These are phyloP conservation scores for Theristicus caerulescens DNA, from an alignment of 2,113 vertebrate genomes.

Conservation along the genomic window DNA sequence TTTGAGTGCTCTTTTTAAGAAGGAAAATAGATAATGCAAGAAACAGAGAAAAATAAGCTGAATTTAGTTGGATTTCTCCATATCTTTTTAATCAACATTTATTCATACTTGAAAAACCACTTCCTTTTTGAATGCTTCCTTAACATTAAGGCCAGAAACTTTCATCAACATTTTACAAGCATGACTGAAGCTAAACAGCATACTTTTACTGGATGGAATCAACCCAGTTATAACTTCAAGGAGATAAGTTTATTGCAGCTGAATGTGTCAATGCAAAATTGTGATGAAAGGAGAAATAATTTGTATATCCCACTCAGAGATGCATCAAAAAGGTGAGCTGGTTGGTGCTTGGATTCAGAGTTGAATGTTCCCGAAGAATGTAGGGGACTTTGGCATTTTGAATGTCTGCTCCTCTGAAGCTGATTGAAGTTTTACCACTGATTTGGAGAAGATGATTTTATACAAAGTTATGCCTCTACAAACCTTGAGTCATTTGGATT, in stretches of 20 bases:
- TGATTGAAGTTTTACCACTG: fast-evolving
- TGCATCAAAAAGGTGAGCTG: not conserved
- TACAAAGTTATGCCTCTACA: not conserved
- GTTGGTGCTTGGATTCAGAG: not conserved
- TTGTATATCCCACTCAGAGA: not conserved
- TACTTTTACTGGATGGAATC: not conserved
- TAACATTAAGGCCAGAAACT: constrained; percentile 12
- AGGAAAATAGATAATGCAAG: not conserved
- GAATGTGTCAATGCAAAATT: not conserved
- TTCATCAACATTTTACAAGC: constrained; percentile 34
- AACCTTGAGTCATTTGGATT: not conserved
- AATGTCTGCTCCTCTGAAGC: not conserved
- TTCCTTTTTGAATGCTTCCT: constrained; percentile 27
- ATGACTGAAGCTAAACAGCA: constrained; percentile 30
- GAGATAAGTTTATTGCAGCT: not conserved
- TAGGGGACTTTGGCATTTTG: not conserved
- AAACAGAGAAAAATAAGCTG: not conserved
- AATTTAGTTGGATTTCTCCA: not conserved
- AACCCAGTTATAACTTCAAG: not conserved
- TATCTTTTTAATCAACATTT: constrained; percentile 44
- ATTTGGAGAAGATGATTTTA: not conserved
- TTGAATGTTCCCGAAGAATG: not conserved
- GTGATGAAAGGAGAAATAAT: not conserved
- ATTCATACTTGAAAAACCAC: constrained; percentile 39
- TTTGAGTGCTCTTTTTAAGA: not conserved